These are phyloP conservation scores for Aelia acuminata DNA, from an alignment of 2,888 invertebrate species.

Conservation along the genomic window DNA sequence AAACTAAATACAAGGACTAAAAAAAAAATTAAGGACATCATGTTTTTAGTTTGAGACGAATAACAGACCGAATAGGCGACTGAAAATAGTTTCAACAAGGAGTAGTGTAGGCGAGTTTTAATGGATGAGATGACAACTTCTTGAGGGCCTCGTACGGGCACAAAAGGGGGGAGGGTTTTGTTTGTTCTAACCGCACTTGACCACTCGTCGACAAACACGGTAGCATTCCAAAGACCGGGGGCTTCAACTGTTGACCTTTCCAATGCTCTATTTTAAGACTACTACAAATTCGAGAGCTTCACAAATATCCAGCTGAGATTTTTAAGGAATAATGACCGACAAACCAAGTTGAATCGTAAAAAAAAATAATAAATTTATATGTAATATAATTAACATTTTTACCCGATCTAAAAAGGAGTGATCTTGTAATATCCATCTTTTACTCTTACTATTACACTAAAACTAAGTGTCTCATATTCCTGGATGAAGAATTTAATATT, in stretches of 20 bases:
- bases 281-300: neutral
- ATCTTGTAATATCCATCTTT: no score
- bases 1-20: neutral
- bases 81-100: constrained; percentile 20
- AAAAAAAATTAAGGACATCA: neutral
- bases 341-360: no score
- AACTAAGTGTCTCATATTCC: no score
- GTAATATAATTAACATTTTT: no score
- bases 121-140: constrained; percentile 50
- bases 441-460: no score
- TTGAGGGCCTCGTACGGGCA: constrained; percentile 9
- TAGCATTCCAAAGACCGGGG: neutral
- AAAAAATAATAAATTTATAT: no score
- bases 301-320: neutral
- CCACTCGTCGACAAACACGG: constrained; percentile 38
- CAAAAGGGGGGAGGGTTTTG: neutral
- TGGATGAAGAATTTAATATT: no score
- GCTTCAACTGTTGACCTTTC: neutral
- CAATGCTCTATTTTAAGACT: neutral
- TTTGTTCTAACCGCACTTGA: constrained; percentile 46
- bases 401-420: no score
- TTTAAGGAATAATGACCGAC: neutral
- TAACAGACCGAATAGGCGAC: neutral
- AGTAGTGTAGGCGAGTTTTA: constrained; percentile 42
- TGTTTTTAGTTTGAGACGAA: neutral